Base-by-base conservation (phyloP, 1,140 invertebrate species). In the Papilio polytes region DNA sequence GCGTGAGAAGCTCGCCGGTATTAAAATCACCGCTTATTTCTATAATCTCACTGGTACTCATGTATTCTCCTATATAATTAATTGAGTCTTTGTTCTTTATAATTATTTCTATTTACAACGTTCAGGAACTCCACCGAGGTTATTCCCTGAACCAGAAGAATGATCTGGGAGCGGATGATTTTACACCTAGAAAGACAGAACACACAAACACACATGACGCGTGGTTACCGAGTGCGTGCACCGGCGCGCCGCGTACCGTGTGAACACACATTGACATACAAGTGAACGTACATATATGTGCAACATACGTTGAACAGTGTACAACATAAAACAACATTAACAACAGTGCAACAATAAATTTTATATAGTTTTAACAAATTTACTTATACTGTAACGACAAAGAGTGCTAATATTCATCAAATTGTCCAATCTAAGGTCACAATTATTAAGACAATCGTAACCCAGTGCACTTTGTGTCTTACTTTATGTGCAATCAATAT, bases 91-190 rank as follows among this genome's bases (percentile, higher is more conserved):
- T 95, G 89, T 92, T 94, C 90, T 93, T 90, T 94, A 94, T 91
- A 86, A 85, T 88, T 89, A 90, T 89, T 41, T 93, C 85, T 94
- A 94, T 94, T 80, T 94, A 94, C 92, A 94, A 91, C 83, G 83
- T 91, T 92, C 92, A 93, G 94, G 91, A 94, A 91, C 90, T 87
- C 88, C 91, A 85, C 82, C 86, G 87, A 89, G 89, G 89, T 86
- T 95, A 95, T 91, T 95, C 93, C 92, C 94, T 95, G 93, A 95
- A 95, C 94, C 94, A 95, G 94, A 95, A 95, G 94, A 95, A 95
- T 87, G 94, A 94, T 91, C 94, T 92, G 87, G 94, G 94, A 89
- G 91, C 94, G 91, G 94, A 92, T 94, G 94, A 93, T 93, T 95
- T 95, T 93, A 94, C 86, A 95, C 94, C 94, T 95, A 95, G 89